Base-by-base conservation (phyloP, 2,113 vertebrate species). In the Xenopus tropicalis region DNA sequence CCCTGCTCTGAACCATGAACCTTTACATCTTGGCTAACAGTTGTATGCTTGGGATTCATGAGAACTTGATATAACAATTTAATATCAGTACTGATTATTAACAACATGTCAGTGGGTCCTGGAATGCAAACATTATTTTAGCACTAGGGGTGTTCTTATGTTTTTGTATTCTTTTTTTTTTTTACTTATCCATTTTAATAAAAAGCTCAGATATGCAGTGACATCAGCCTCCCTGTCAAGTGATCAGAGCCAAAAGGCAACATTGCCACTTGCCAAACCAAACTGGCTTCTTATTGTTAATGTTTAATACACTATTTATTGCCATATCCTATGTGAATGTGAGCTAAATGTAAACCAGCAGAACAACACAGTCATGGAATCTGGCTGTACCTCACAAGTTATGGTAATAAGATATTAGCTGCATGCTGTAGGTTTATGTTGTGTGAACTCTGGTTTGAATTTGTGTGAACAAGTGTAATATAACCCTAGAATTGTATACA, bases 401-500 rank as follows among this genome's bases (percentile, higher is more conserved):
- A 11, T 57, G 19, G 61, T 63, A 63, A 63, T 63, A 37, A 16
- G 25, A 37, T 61, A 24, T 61, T 19, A 63, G 61, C 6, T 37
- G 24, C 23, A 19, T 63, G 61, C 23, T 16, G 61, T 63, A n/a
- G 14, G 61, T 63, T 63, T 29, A 14, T 63, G 14, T 23, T 21
- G 58, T 61, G 58, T 61, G 58, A 24, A 61, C 21, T 61, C 58
- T 61, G 58, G 58, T 61, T 61, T 61, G 58, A 21, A 21, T 61
- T 63, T 63, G 61, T 19, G 23, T 24, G 19, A 24, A 63, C 37
- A 14, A 29, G 5, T 14, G 61, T 29, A 42, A 61, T 25, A 24
- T 61, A 63, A 63, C 14, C 24, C 6, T 23, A 61, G 58, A 61
- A 23, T 21, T 61, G 20, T 24, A 61, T 63, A 37, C 19, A 37